Base-by-base conservation (phyloP, 2,113 vertebrate genomes). In the Oryzias curvinotus region DNA sequence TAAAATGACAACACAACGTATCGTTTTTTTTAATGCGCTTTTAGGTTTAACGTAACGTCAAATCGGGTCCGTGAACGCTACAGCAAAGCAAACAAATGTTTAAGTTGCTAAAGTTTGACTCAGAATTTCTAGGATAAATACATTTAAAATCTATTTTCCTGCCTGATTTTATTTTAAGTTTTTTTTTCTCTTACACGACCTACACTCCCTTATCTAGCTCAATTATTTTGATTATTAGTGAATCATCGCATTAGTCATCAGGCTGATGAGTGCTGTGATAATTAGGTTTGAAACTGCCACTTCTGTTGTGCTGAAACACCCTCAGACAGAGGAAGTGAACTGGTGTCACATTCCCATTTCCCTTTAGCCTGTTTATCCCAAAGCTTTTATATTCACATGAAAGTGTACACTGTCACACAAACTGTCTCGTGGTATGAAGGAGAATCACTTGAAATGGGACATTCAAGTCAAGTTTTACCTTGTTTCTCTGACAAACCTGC, bases 101-200 rank as follows among this genome's bases (percentile, higher is more conserved):
- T 28, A 36, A 12, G 36, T 36, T 13, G 36, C 36, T 10, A 36
- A 12, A 36, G 36, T 36, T 36, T 36, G 36, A 7, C 1, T 36
- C 8, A 36, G 30, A 36, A 36, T 36, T 36, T 36, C 8, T 13
- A 3, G 2, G 36, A 30, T 30, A 30, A 30, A 30, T 10, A 16
- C 6, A 17, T 17, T 49, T 4, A 26, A 13, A 12, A 16, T 2
- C 0, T 52, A n/a, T 42, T 7, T 14, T 44, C 21, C 6, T 4
- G 19, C 44, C 1, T 52, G 7, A 75, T 43, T 54, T 21, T 19
- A 23, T 23, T 23, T 23, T 23, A 23, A 25, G 53, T 58, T 36
- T 28, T 43, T 28, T 43, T 14, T 41, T 62, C 2, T 47, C n/a
- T 48, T 12, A 48, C 47, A 48, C 19, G 19, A 48, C n/a, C 3